phyloP scores from a whole-genome alignment of 2,888 invertebrate species.

The Zaprionus lineosus region DNA sequence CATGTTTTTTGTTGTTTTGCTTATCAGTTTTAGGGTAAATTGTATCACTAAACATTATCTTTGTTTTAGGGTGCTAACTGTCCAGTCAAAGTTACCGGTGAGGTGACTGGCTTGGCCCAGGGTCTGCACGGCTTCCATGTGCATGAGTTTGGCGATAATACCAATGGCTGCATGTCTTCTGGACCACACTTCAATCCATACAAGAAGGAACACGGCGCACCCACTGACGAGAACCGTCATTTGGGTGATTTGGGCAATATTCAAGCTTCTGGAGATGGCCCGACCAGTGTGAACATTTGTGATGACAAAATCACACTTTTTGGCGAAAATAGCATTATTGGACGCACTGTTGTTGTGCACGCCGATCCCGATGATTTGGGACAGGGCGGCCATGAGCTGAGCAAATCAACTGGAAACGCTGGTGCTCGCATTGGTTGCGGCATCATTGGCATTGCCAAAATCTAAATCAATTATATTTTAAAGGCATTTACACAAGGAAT shows the following conservation, averaged over 20 bases:
- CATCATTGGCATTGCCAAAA: conserved; percentile 82
- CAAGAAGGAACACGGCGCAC: conserved; percentile 92
- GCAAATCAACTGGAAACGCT: conserved; percentile 97
- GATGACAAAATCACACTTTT: conserved; percentile 87
- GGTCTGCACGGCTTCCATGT: conserved; percentile 92
- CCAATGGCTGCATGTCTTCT: conserved; percentile 97
- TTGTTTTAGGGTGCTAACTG: conserved; percentile 84
- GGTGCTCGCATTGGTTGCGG: conserved; percentile 86
- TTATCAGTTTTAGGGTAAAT: conserved; percentile 30
- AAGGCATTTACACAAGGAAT: conserved; percentile 6
- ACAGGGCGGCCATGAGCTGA: conserved; percentile 95
- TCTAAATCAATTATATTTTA: conserved; percentile 51
- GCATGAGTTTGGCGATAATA: conserved; percentile 98
- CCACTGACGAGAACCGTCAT: conserved; percentile 89
- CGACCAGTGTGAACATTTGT: conserved; percentile 85
- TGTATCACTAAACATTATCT: no score
- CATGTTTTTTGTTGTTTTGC: conserved; percentile 10
- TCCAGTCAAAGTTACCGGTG: conserved; percentile 91
- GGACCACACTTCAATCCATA: conserved; percentile 96
- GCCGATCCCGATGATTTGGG: conserved; percentile 97
- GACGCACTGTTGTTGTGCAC: conserved; percentile 94
- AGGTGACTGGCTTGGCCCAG: conserved; percentile 89
- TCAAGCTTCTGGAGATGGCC: conserved; percentile 87
- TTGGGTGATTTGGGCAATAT: conserved; percentile 96
- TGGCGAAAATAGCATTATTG: conserved; percentile 90